These are phyloP conservation scores for Crypturellus tataupa DNA, from an alignment of 2,797 vertebrate species.

Conservation along the genomic window DNA sequence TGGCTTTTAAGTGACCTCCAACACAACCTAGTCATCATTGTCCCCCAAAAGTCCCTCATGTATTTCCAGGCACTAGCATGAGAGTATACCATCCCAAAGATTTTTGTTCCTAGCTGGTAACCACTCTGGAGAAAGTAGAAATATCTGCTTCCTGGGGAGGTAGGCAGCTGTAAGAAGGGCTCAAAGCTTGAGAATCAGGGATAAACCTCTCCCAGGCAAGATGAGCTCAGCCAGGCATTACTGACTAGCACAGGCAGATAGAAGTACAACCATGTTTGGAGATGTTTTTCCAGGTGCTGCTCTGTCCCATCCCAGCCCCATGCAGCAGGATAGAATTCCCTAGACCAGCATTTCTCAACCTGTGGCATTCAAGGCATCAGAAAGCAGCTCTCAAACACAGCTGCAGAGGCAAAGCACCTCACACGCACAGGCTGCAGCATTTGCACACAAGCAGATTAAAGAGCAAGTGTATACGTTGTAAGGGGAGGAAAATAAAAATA, in stretches of 20 bases:
- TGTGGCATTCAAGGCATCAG: not conserved
- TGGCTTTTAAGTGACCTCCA: not conserved
- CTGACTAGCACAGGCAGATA: not conserved
- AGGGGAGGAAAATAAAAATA: not conserved
- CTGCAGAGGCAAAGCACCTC: not conserved
- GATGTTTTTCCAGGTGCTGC: not conserved
- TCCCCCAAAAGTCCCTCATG: not conserved
- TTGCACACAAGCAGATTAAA: not conserved
- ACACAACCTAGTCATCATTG: not conserved
- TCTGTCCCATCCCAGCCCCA: not conserved
- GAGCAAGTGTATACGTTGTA: not conserved
- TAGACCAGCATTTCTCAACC: not conserved
- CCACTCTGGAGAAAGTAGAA: conserved; percentile 5
- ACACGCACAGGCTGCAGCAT: not conserved
- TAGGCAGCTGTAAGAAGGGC: not conserved
- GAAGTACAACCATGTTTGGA: not conserved
- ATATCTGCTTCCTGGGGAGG: not conserved
- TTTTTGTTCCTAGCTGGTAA: not conserved
- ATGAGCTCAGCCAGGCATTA: not conserved
- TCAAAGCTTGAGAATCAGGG: not conserved
- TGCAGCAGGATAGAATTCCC: not conserved
- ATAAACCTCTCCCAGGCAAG: not conserved
- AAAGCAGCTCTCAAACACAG: not conserved
- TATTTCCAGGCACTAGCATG: not conserved
- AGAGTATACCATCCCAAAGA: not conserved